Conservation (phyloP, 1,140 invertebrate species). For the Fopius arisanus region DNA sequence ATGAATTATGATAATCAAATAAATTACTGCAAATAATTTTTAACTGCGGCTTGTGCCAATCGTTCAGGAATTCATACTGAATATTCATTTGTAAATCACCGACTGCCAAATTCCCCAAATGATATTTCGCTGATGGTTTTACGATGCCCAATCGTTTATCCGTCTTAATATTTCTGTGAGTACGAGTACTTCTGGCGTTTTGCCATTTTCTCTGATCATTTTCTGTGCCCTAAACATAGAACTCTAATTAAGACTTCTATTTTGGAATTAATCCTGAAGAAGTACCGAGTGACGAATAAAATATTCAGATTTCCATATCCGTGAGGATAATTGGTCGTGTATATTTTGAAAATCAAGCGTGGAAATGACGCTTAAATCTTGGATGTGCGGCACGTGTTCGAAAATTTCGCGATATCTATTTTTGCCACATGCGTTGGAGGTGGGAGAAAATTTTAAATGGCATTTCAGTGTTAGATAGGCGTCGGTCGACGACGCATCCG, state of each 20-base stretch:
- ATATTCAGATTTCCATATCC: too few species aligned
- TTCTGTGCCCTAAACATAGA: constrained; percentile 45
- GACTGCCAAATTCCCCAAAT: background rate
- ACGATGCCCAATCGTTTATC: background rate
- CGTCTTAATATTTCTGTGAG: background rate
- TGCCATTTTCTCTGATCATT: background rate
- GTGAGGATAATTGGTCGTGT: too few species aligned
- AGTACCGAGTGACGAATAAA: background rate
- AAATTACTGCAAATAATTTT: too few species aligned
- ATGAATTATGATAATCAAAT: too few species aligned
- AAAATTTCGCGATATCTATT: constrained; percentile 51
- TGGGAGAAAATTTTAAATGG: constrained; percentile 18
- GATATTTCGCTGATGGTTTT: background rate
- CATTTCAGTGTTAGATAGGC: constrained; percentile 57
- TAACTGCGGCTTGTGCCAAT: too few species aligned
- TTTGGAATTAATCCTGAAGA: background rate
- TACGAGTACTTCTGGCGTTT: background rate
- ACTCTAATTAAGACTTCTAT: constrained; percentile 37
- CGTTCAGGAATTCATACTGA: too few species aligned
- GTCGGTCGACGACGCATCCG: constrained; percentile 54
- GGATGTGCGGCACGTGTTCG: constrained; percentile 33
- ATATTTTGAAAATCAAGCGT: background rate
- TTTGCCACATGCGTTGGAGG: constrained; percentile 39
- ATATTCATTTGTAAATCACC: too few species aligned
- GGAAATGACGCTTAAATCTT: background rate